phyloP scores from a whole-genome alignment of 2,888 invertebrate genomes.

The Callinectes sapidus region DNA sequence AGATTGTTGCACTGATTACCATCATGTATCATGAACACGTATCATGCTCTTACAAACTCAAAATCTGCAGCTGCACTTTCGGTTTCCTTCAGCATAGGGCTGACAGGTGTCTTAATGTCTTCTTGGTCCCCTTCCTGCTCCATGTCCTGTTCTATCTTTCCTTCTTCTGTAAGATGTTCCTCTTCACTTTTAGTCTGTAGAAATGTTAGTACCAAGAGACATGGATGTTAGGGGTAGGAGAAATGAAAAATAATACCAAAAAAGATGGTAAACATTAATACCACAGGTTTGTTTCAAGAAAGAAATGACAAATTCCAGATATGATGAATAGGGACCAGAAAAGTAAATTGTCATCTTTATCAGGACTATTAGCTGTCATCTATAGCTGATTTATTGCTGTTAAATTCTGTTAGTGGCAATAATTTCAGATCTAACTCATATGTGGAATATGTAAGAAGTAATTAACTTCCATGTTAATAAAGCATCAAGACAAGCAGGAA shows the following conservation, averaged over 20 bases:
- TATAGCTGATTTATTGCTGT: neutral
- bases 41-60: neutral
- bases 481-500: neutral
- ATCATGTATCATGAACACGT: neutral
- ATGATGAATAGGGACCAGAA: neutral
- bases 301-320: neutral
- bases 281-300: neutral
- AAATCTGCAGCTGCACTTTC: neutral
- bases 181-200: neutral
- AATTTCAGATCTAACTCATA: neutral
- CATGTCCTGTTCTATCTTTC: neutral
- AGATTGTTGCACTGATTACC: neutral
- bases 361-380: neutral
- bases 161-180: neutral
- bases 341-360: neutral
- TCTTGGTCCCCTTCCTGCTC: neutral
- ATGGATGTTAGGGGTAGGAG: neutral
- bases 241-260: neutral
- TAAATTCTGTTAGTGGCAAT: neutral
- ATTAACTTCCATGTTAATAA: neutral
- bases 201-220: neutral
- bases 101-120: neutral
- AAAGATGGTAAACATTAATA: neutral
- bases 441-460: neutral
- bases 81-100: constrained; percentile 15